Evolutionary conservation across 2,888 invertebrate species (phyloP), one percentile per base, ranked within the genome.

Genomic region (Drosophila atripex): DNA sequence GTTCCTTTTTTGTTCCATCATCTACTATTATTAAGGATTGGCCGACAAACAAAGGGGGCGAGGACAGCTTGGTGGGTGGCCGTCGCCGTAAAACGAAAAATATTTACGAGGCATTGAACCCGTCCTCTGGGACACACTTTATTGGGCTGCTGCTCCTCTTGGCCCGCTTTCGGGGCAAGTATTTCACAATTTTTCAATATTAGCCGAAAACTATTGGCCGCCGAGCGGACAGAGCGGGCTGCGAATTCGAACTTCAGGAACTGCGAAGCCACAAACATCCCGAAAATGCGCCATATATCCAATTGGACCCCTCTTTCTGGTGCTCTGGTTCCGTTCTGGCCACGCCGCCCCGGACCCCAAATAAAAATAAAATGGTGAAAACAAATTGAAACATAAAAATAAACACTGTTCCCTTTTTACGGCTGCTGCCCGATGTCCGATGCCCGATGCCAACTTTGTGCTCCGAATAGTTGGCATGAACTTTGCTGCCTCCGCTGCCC

Each of bases 51-150:
- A 32, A 41, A 11, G 32, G 32, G 32, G 35, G 63, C 18, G 32
- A 25, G 28, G 63, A 18, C 38, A 23, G 41, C 70, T n/a, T 28
- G 25, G 28, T 28, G 69, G 63, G 70, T 28, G 63, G 61, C 16
- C 53, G 25, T 38, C 55, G 43, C 69, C 21, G 41, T 50, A 80
- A 85, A 75, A 55, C 60, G 57, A 60, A 55, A 59, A 75, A 71
- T 83, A 77, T 77, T 77, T 83, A 69, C 77, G 74, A 76, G 64
- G 47, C 86, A 68, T 82, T 78, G 78, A 78, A 78, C 78, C 86
- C 61, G 79, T 18, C 46, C 9, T 45, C 9, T 6, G 11, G 32
- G 45, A 16, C 35, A 12, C 12, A 23, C 35, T 56, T 35, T 35
- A 66, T 65, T 51, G 30, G 16, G 28, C 47, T 23, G 21, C 21